A percentile compares a stretch with the other conserved stretches of the same genome.
Conservation (phyloP, 1,140 invertebrate genomes). For the Streblospio benedicti region DNA sequence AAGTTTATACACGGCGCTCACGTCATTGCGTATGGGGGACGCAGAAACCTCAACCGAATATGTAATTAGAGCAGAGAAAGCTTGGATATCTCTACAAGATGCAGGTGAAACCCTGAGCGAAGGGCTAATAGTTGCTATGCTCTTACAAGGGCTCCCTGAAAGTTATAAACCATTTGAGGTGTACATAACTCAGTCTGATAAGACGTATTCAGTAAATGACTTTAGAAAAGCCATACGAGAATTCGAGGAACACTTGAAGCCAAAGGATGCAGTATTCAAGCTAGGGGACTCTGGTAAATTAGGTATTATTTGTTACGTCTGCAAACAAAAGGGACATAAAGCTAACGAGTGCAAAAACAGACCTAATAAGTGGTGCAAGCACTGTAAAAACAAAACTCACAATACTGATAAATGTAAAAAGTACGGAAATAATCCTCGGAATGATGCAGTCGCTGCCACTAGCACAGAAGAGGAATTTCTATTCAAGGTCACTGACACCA, state of each 20-base stretch:
- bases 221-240: constrained; percentile 17
- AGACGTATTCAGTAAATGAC: constrained; percentile 6
- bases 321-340: background rate
- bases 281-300: no score
- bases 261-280: background rate
- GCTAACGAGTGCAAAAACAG: background rate
- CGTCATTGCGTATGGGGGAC: constrained; percentile 8
- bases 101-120: constrained; percentile 21
- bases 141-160: constrained; percentile 18
- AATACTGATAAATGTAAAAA: background rate
- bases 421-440: no score
- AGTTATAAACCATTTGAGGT: constrained; percentile 7
- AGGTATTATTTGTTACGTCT: background rate
- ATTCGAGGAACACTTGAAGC: constrained; percentile 16
- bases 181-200: constrained; percentile 10
- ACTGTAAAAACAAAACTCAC: background rate
- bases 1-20: constrained; percentile 20
- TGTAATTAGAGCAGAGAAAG: constrained; percentile 19
- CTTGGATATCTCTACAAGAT: constrained; percentile 7
- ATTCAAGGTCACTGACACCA: no score
- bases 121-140: constrained; percentile 19
- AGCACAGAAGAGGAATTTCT: no score
- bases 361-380: background rate
- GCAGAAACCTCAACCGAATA: constrained; percentile 18
- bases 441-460: no score